Evolutionary conservation across 2,113 vertebrate species (phyloP).

Genomic region (Amblyopsis rosae): DNA sequence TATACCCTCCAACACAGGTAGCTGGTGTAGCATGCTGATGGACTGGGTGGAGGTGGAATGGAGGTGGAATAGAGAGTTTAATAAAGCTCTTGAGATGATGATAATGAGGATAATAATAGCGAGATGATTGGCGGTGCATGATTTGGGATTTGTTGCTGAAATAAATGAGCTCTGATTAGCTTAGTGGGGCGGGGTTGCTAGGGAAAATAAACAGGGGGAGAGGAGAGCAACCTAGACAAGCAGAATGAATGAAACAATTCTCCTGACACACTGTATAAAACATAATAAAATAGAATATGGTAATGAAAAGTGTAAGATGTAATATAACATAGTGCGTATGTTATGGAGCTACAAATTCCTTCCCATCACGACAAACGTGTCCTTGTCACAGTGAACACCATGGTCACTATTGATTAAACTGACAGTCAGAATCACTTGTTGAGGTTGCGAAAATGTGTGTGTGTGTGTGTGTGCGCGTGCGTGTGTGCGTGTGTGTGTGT

Average conservation of each 20-base stretch:
- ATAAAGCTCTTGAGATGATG: slow-evolving; percentile 24
- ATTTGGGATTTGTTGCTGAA: slow-evolving; percentile 32
- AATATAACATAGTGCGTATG: background rate
- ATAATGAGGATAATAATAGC: slow-evolving; percentile 47
- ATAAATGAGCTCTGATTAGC: slow-evolving; percentile 37
- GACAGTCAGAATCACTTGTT: background rate
- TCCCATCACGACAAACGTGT: background rate
- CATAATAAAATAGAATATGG: background rate
- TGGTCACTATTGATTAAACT: background rate
- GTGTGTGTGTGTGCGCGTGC: no score
- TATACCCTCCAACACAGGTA: background rate
- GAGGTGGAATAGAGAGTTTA: slow-evolving; percentile 43
- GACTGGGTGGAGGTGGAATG: slow-evolving; percentile 28
- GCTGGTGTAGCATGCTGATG: slow-evolving; percentile 16
- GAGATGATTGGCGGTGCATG: slow-evolving; percentile 38
- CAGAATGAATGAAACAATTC: no score
- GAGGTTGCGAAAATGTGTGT: no score
- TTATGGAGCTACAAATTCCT: background rate
- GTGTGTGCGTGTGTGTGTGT: no score
- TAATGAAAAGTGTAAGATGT: background rate
- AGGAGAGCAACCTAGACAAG: background rate
- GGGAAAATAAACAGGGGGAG: slow-evolving; percentile 33
- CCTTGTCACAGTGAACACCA: background rate
- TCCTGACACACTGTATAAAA: background rate
- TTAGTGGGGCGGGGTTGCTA: slow-evolving; percentile 48